These are phyloP conservation scores for Larimichthys crocea DNA, from an alignment of 2,113 vertebrate genomes.

Conservation along the genomic window DNA sequence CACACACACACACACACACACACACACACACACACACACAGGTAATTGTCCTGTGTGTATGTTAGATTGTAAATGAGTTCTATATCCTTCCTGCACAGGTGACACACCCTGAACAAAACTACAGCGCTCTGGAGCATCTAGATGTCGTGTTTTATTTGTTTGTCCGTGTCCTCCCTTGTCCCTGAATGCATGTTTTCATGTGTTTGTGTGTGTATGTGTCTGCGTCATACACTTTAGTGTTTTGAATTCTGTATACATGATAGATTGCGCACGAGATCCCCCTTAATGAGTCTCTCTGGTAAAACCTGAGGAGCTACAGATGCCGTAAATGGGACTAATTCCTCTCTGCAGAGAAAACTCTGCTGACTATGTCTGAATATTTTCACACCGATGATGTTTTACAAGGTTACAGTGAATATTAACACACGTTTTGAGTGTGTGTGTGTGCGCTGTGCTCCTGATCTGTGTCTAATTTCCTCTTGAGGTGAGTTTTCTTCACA, in stretches of 20 bases:
- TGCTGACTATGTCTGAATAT: constrained; percentile 25
- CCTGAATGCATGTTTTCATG: no score
- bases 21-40: background rate
- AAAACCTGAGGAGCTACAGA: constrained; percentile 34
- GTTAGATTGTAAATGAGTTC: background rate
- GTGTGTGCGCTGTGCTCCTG: background rate
- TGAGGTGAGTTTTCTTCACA: background rate
- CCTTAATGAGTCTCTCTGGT: constrained; percentile 47
- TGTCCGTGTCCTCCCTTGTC: no score
- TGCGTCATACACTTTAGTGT: constrained; percentile 1
- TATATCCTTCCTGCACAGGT: constrained; percentile 16
- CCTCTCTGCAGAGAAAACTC: constrained; percentile 31
- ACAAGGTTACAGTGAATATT: constrained; percentile 20
- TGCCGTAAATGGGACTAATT: constrained; percentile 52
- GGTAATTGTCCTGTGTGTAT: background rate
- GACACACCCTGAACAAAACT: background rate
- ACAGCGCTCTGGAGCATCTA: background rate
- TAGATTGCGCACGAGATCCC: background rate
- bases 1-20: background rate
- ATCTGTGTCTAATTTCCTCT: constrained; percentile 12
- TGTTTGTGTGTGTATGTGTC: background rate
- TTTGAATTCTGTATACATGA: background rate
- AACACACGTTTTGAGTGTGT: background rate
- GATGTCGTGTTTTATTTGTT: background rate
- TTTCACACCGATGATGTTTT: constrained; percentile 19